Conservation (phyloP, 2,797 vertebrate species). For the Aphelocoma californica region DNA sequence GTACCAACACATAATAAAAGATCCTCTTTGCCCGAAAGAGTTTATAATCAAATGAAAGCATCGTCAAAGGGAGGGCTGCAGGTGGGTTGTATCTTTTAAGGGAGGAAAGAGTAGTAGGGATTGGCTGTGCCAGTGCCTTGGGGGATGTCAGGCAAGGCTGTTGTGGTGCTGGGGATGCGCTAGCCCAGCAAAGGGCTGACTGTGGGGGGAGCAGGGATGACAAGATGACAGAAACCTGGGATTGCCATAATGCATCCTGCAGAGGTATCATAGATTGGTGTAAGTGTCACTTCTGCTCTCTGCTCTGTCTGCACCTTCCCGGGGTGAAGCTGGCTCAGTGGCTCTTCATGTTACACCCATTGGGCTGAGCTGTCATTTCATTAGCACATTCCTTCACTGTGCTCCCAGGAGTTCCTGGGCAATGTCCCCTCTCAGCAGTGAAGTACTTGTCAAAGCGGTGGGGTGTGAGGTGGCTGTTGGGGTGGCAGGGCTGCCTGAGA, state of each 20-base stretch:
- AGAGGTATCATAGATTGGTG: neutral
- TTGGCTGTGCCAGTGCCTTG: neutral
- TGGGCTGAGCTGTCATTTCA: neutral
- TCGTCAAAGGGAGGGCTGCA: neutral
- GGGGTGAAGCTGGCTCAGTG: neutral
- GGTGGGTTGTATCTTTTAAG: neutral
- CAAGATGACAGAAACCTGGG: neutral
- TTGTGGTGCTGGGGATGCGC: neutral
- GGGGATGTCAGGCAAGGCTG: neutral
- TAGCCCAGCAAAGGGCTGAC: neutral
- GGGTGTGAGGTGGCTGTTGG: neutral
- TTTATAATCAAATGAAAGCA: slow-evolving; percentile 2
- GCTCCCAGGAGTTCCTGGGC: neutral
- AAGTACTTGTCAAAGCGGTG: neutral
- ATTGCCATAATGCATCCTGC: neutral
- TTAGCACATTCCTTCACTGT: neutral
- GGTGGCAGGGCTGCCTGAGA: neutral
- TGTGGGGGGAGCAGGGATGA: neutral
- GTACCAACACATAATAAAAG: slow-evolving; percentile 34
- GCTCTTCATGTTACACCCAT: neutral
- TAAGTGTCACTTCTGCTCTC: neutral
- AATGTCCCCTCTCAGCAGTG: neutral
- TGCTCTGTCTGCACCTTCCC: neutral
- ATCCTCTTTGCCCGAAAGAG: neutral
- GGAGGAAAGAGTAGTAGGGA: neutral